Base-by-base conservation (phyloP, 2,113 vertebrate species). In the Oryzias woworae region DNA sequence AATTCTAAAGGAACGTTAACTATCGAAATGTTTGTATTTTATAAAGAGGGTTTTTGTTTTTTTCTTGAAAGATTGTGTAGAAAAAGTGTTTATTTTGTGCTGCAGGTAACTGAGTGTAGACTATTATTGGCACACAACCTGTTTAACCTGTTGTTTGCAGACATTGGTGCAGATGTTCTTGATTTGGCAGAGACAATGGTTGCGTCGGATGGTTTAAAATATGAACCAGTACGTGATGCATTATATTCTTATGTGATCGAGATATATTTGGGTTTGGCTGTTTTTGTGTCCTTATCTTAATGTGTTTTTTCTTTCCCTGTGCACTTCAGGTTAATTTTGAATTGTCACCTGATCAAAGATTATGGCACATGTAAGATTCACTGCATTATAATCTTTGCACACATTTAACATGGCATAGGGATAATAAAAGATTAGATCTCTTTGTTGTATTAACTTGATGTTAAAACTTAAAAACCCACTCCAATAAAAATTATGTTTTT, bases 101-200 rank as follows among this genome's bases (percentile, higher is more conserved):
- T 28, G 7, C 31, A 36, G 10, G 31, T 13, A 36, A 13, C 36
- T 36, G 36, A 36, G 36, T 10, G 36, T 36, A 36, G 36, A 36
- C 10, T 36, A 2, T 36, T 36, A 10, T 36, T 10, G 2, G 2
- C 36, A 8, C 10, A 8, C 36, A 36, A 36, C 36, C 36, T 12
- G 36, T 36, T 36, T 36, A 36, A 36, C 36, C 36, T 36, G 36
- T 36, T 36, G 10, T 36, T 1, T 36, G 59, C 57, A 99, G 97
- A 96, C 90, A 91, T 99, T 13, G 96, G 97, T 31, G 96, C 97
- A 50, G 97, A 99, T 88, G 96, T 98, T 53, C 83, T 98, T 71
- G 96, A 99, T 88, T 89, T 98, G 70, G 96, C 96, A 64, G 97
- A 98, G 91, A 98, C 96, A 12, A 98, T 98, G 96, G 94, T 99